A percentile compares a stretch with the other conserved stretches of the same genome.
Conservation (phyloP, 1,140 invertebrate species). For the Papilio glaucus region DNA sequence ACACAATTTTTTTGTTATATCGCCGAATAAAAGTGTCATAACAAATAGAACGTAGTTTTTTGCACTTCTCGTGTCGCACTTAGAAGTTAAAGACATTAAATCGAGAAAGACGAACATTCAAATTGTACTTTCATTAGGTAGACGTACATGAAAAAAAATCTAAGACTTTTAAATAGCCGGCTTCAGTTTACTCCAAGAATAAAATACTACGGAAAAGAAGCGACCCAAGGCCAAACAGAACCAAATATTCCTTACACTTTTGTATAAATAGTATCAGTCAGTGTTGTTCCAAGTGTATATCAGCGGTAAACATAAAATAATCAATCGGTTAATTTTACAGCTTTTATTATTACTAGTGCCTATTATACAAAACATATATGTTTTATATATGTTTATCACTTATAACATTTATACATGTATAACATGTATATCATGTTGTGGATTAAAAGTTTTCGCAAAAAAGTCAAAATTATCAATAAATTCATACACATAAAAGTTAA, state of each 20-base stretch:
- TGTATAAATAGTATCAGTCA: not conserved
- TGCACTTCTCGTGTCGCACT: too few relatives aligned
- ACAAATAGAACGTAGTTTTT: too few relatives aligned
- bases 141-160: not conserved
- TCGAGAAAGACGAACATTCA: not conserved
- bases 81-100: not conserved
- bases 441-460: too few relatives aligned
- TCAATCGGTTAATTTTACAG: not conserved
- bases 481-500: too few relatives aligned
- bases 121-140: not conserved
- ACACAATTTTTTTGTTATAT: constrained; percentile 11
- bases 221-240: constrained; percentile 4
- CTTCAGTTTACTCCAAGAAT: not conserved
- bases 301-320: not conserved
- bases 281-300: constrained; percentile 1
- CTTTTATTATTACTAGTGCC: not conserved
- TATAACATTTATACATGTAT: too few relatives aligned
- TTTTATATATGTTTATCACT: too few relatives aligned
- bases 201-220: not conserved
- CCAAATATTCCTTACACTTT: not conserved
- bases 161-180: not conserved
- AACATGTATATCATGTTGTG: too few relatives aligned
- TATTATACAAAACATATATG: too few relatives aligned
- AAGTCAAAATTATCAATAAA: too few relatives aligned
- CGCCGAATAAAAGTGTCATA: too few relatives aligned